A percentile compares a stretch with the other conserved stretches of the same genome.
Conservation (phyloP, 2,888 invertebrate species). For the Helicoverpa assulta region DNA sequence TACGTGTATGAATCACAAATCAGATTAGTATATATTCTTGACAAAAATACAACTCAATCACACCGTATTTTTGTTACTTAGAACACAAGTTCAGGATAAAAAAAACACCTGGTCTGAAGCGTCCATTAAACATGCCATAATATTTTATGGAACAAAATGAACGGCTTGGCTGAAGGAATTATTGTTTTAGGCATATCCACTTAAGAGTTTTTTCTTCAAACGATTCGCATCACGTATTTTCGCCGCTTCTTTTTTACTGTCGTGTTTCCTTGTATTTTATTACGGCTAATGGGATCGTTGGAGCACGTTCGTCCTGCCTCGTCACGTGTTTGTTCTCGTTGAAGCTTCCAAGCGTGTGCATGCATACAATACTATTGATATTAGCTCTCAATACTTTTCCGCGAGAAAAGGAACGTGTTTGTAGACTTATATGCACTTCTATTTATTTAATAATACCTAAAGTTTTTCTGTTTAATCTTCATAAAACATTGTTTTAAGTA, state of each 20-base stretch:
- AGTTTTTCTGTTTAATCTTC: slow-evolving; percentile 12
- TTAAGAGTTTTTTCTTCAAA: slow-evolving; percentile 30
- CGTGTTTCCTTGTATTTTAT: slow-evolving; percentile 44
- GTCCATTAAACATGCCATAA: slow-evolving; percentile 4
- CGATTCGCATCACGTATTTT: slow-evolving; percentile 22
- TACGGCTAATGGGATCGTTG: slow-evolving; percentile 21
- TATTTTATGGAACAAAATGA: slow-evolving; percentile 10
- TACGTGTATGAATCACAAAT: too few relatives aligned
- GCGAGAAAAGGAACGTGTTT: background rate
- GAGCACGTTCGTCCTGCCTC: slow-evolving; percentile 30
- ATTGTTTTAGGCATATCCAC: background rate
- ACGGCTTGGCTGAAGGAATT: slow-evolving; percentile 19
- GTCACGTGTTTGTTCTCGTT: slow-evolving; percentile 26
- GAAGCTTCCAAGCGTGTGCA: slow-evolving; percentile 11
- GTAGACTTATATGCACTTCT: background rate
- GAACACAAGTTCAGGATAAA: too few relatives aligned
- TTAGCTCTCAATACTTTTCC: slow-evolving; percentile 10
- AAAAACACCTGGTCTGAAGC: too few relatives aligned
- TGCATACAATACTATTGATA: slow-evolving; percentile 34
- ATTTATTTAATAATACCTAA: too few relatives aligned
- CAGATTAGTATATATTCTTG: too few relatives aligned
- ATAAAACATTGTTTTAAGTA: background rate
- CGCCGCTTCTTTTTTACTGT: slow-evolving; percentile 26
- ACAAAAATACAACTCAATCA: too few relatives aligned
- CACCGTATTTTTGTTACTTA: too few relatives aligned